Conservation (phyloP, 2,113 vertebrate genomes). For the Engystomops pustulosus region DNA sequence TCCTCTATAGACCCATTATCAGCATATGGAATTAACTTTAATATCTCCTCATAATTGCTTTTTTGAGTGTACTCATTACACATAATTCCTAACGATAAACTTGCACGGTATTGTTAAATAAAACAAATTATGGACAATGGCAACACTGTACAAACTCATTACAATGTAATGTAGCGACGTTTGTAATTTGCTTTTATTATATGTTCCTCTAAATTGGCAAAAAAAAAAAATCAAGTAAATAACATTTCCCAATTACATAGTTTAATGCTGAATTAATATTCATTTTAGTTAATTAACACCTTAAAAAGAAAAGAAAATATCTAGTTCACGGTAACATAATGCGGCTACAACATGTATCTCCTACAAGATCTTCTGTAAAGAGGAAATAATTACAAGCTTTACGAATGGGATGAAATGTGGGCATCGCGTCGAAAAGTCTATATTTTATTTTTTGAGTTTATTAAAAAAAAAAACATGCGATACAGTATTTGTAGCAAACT, state of each 20-base stretch:
- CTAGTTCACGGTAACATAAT: background rate
- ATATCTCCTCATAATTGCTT: conserved; percentile 5
- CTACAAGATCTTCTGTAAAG: background rate
- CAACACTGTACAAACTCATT: background rate
- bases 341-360: background rate
- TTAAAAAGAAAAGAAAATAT: background rate
- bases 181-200: conserved; percentile 14
- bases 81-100: background rate
- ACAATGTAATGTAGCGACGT: background rate
- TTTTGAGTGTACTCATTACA: background rate
- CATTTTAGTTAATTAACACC: background rate
- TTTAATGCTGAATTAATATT: conserved; percentile 16
- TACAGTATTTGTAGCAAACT: conserved; percentile 52
- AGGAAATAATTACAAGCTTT: conserved; percentile 22
- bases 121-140: conserved; percentile 6
- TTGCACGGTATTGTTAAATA: background rate
- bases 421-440: conserved; percentile 13
- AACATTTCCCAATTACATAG: background rate
- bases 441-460: conserved; percentile 55
- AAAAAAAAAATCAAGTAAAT: conserved; percentile 15
- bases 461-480: conserved; percentile 50
- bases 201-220: background rate
- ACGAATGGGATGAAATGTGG: conserved; percentile 9
- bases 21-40: background rate
- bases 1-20: background rate